phyloP scores from a whole-genome alignment of 2,113 vertebrate species.

The Dipodomys spectabilis region DNA sequence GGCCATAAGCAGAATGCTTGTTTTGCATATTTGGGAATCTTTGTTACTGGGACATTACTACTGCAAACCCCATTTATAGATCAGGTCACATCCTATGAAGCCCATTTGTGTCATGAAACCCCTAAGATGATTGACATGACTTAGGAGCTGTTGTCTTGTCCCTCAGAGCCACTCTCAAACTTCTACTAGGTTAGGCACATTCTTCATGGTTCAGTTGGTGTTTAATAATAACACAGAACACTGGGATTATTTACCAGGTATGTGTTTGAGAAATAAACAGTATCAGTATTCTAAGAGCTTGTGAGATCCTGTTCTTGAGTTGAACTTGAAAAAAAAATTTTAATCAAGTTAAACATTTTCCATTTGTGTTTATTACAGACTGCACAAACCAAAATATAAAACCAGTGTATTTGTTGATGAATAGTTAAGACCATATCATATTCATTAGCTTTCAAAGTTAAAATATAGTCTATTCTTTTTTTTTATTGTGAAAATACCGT shows the following conservation, averaged over 20 bases:
- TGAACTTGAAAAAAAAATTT: conserved; percentile 56
- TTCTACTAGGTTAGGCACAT: conserved; percentile 20
- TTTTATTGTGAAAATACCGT: no score
- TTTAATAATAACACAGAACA: conserved; percentile 26
- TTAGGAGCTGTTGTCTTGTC: neutral
- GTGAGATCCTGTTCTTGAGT: conserved; percentile 32
- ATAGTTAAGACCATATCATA: neutral
- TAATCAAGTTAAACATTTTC: conserved; percentile 55
- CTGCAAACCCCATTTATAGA: neutral
- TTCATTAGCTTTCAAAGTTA: conserved; percentile 2
- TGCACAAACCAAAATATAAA: conserved; percentile 26
- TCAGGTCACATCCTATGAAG: neutral
- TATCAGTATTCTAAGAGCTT: neutral
- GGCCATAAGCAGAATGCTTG: neutral
- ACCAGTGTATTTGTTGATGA: neutral
- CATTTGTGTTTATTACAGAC: conserved; percentile 46
- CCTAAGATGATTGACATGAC: neutral
- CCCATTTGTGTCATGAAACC: neutral
- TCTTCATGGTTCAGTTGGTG: conserved; percentile 41
- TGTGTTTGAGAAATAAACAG: neutral
- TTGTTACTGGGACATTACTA: conserved; percentile 13
- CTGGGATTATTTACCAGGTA: conserved; percentile 23
- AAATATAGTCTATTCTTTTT: neutral
- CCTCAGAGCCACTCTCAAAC: neutral
- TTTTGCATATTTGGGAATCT: neutral